phyloP scores from a whole-genome alignment of 2,888 invertebrate genomes.

The Lymantria monacha region DNA sequence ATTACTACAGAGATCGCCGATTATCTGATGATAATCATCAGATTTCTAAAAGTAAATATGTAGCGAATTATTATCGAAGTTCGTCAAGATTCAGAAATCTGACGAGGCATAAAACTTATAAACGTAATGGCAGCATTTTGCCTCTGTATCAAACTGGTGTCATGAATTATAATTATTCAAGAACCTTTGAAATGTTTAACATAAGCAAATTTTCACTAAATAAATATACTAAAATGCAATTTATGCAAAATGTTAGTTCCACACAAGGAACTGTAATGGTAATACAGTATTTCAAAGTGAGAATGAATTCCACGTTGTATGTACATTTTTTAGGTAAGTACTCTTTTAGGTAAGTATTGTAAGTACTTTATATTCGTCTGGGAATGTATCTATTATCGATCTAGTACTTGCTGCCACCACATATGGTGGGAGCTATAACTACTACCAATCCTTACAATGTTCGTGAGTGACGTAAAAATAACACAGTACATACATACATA shows the following conservation, averaged over 20 bases:
- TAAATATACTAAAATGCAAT: conserved; percentile 30
- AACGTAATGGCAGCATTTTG: conserved; percentile 35
- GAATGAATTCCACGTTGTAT: conserved; percentile 65
- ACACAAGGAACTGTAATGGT: conserved; percentile 40
- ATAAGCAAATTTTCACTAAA: conserved; percentile 48
- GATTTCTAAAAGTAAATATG: conserved; percentile 41
- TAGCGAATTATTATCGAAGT: conserved; percentile 54
- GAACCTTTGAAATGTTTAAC: conserved; percentile 54
- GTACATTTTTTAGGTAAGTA: conserved; percentile 60
- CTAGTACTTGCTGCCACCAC: no score
- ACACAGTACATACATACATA: no score
- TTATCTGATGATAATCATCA: neutral
- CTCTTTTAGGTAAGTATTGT: no score
- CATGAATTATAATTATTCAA: conserved; percentile 53
- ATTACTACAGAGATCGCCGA: conserved; percentile 2
- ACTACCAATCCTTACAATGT: no score
- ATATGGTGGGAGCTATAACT: no score
- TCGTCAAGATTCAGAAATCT: conserved; percentile 57
- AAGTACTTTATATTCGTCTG: no score
- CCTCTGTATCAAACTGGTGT: conserved; percentile 53
- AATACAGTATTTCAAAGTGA: conserved; percentile 70
- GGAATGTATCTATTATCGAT: no score
- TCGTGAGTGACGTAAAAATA: no score
- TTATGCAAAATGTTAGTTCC: conserved; percentile 15
- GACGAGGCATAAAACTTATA: conserved; percentile 48